Evolutionary conservation across 2,113 vertebrate genomes (phyloP).

Genomic region (Eonycteris spelaea): DNA sequence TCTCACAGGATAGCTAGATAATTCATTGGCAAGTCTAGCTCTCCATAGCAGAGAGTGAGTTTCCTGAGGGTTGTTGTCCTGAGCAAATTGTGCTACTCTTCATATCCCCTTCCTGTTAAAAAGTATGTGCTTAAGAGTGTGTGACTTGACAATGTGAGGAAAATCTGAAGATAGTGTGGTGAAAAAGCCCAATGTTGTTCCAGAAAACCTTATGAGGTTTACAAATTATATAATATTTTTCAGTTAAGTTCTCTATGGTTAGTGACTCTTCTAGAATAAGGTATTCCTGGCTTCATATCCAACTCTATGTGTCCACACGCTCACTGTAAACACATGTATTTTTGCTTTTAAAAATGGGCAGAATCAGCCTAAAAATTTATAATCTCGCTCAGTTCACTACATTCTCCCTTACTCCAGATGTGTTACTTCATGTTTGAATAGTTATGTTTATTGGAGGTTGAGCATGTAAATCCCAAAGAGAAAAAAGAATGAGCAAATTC

Average conservation of each 20-base stretch:
- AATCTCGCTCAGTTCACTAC: neutral
- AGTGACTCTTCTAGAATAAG: neutral
- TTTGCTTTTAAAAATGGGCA: neutral
- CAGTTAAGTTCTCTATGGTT: neutral
- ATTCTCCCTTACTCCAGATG: neutral
- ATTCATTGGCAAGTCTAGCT: neutral
- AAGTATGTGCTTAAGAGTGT: neutral
- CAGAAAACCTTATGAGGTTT: neutral
- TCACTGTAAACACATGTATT: neutral
- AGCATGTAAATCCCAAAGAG: neutral
- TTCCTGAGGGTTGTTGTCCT: neutral
- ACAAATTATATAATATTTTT: neutral
- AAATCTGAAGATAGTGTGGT: neutral
- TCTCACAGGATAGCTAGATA: neutral
- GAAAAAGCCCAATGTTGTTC: neutral
- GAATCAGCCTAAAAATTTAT: neutral
- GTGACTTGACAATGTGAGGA: neutral
- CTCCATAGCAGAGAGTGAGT: neutral
- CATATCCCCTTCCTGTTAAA: neutral
- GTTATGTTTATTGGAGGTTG: neutral
- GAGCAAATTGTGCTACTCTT: neutral
- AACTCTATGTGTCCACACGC: neutral
- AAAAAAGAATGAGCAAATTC: neutral
- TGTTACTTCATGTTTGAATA: neutral
- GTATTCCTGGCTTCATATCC: neutral